phyloP scores from a whole-genome alignment of 2,113 vertebrate genomes.

The Carassius auratus region DNA sequence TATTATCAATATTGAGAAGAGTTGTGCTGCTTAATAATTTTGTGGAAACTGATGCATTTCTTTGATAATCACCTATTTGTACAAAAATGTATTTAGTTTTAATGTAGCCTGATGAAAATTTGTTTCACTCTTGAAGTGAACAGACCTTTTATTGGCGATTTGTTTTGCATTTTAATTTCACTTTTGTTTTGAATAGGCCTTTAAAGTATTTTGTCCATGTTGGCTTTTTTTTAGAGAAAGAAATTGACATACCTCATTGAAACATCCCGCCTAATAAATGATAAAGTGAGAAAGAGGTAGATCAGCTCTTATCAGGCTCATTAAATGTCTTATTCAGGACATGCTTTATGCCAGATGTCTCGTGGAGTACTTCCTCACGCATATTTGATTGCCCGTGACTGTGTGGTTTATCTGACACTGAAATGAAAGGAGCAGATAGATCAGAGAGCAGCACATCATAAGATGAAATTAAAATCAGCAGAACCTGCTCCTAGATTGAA shows the following conservation, averaged over 20 bases:
- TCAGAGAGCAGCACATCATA: constrained; percentile 7
- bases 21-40: background rate
- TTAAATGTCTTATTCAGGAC: constrained; percentile 21
- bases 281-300: background rate
- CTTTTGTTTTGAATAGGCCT: background rate
- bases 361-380: background rate
- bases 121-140: background rate
- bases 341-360: background rate
- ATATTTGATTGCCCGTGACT: constrained; percentile 18
- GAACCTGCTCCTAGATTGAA: constrained; percentile 10
- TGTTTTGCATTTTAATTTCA: background rate
- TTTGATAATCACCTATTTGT: background rate
- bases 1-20: background rate
- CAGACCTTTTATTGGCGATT: background rate
- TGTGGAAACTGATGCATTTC: background rate
- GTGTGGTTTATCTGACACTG: constrained; percentile 12
- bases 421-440: constrained; percentile 11
- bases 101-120: constrained; percentile 6
- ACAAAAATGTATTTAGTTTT: background rate
- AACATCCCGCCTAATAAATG: constrained; percentile 41
- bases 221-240: background rate
- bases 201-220: background rate
- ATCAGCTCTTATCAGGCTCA: constrained; percentile 20
- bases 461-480: constrained; percentile 37
- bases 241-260: background rate